Evolutionary conservation across 2,888 invertebrate species (phyloP).

Genomic region (Spisula solida): DNA sequence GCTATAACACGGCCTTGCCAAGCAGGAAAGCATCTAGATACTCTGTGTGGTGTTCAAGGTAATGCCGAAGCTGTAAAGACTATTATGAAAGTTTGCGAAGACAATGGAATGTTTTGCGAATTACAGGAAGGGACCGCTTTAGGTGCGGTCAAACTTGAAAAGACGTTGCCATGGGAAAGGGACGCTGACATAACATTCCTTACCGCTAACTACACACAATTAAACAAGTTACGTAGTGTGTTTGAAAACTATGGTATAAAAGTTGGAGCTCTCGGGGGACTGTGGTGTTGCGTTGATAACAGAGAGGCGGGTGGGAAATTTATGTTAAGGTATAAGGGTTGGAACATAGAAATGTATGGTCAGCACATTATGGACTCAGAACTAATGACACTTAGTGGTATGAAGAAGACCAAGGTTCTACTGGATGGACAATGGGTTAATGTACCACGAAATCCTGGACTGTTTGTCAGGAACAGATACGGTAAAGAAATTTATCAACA

Average conservation of each 20-base stretch:
- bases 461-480: conserved; percentile 82
- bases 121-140: conserved; percentile 83
- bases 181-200: conserved; percentile 83
- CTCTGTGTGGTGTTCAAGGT: conserved; percentile 79
- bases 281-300: conserved; percentile 73
- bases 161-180: conserved; percentile 85
- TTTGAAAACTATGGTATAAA: conserved; percentile 66
- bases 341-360: conserved; percentile 82
- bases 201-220: conserved; percentile 74
- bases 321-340: conserved; percentile 70
- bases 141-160: conserved; percentile 86
- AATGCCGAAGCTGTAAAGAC: conserved; percentile 74
- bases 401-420: conserved; percentile 77
- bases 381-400: conserved; percentile 61
- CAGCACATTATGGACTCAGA: conserved; percentile 80
- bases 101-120: conserved; percentile 79
- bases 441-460: conserved; percentile 83
- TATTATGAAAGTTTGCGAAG: conserved; percentile 75
- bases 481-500: conserved; percentile 84
- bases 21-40: too few species aligned
- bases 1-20: conserved; percentile 73
- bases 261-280: conserved; percentile 39
- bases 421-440: conserved; percentile 82
- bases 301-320: conserved; percentile 76
- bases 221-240: conserved; percentile 51